Base-by-base conservation (phyloP, 2,797 vertebrate genomes). In the Acrocephalus scirpaceus region DNA sequence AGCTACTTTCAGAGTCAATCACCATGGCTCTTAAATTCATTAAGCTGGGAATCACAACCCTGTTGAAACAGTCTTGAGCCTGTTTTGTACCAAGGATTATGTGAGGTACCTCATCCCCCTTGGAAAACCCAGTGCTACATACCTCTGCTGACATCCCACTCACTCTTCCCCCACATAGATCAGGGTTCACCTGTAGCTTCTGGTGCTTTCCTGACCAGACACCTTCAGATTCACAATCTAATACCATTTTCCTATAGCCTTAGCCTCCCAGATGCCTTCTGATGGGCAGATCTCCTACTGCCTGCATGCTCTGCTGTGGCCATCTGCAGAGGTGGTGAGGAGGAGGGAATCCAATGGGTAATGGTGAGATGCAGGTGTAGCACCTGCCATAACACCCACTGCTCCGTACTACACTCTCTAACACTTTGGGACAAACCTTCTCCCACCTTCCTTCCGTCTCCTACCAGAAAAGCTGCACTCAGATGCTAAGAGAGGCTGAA, bases 231-330 rank as follows among this genome's bases (percentile, higher is more conserved):
- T n/a, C 72, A 29, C 23, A 40, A 7, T 53, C 19, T 30, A 84
- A 79, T 10, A 42, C 9, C 0, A 30, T 86, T 95, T 70, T 82
- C 74, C 77, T 51, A 74, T 26, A 95, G 60, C 42, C 29, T 48
- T 53, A 92, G 36, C 71, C 71, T 87, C 84, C 71, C 74, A 64
- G 56, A 42, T 38, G 53, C 45, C 30, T 76, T 88, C 11, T 47
- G 69, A 67, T 9, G 42, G 42, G 61, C 65, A 82, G 61, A 67
- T 17, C 66, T 88, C 77, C 82, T 30, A 4, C 47, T 4, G 3
- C 23, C 80, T 2, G 3, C 4, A 0, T 0, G 0, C 36, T 70
- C 11, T 82, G 66, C 88, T 30, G n/a, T 16, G 4, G 66, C 4
- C 2, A 27, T 40, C 67, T 54, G 85, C 8, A 1, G 57, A 60